Evolutionary conservation across 2,113 vertebrate genomes (phyloP), one percentile per base, ranked within the genome.

Genomic region (Anoura caudifer): DNA sequence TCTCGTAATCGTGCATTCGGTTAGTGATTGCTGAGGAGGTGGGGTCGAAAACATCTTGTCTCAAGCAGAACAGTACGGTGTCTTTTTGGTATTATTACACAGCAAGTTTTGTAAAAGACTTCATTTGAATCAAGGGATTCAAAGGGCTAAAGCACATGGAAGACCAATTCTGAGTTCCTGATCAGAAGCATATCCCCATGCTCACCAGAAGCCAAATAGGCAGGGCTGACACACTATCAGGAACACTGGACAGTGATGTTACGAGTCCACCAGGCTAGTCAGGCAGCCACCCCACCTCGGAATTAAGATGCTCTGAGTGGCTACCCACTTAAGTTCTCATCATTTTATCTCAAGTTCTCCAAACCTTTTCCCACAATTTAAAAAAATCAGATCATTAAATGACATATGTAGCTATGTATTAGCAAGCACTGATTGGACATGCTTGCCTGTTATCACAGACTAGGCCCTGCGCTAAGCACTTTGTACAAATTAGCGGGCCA

Each of bases 191-290:
- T 16, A 50, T 1, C 19, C 22, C 33, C 26, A 69, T 5, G 38
- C 20, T 54, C 47, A 81, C 36, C 20, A 56, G 26, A n/a, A 20
- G 79, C 56, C 61, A 33, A 20, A 26, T 7, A 20, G 31, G 9
- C 5, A 31, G 9, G 33, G 22, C 4, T 9, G 26, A 38, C 22
- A 14, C 7, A 63, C 17, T 2, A 4, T 8, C 20, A 36, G 0
- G 22, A 50, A 38, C n/a, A n/a, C 19, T 24, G 70, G 31, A 87
- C 38, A 4, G 19, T 2, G n/a, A 16, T 15, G 13, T 59, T 22
- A 24, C 22, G 8, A 31, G 17, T 4, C 41, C 50, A 26, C 4
- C 19, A 31, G 59, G 31, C 22, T n/a, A 70, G 24, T 12, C 2
- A 63, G 47, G 41, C 16, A 76, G 77, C 24, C 4, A 24, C 26